Conservation (phyloP, 2,888 invertebrate species). For the Poecilus cupreus region DNA sequence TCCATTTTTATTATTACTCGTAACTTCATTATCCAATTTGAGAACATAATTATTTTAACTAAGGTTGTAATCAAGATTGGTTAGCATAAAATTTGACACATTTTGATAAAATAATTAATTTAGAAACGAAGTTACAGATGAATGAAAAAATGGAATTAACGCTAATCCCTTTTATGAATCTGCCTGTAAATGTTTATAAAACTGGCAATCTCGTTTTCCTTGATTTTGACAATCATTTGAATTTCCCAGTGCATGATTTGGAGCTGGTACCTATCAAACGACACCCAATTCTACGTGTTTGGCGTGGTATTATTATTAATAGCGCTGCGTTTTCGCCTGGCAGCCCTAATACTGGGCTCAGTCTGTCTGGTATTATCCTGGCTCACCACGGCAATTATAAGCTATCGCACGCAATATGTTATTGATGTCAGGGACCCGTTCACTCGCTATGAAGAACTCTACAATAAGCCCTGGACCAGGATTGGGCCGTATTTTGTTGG, state of each 20-base stretch:
- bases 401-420: constrained; percentile 70
- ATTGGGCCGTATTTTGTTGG: constrained; percentile 66
- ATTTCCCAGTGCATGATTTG: constrained; percentile 71
- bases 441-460: constrained; percentile 63
- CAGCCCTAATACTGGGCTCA: constrained; percentile 65
- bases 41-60: too few relatives aligned
- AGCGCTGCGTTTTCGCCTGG: constrained; percentile 68
- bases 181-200: too few relatives aligned
- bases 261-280: constrained; percentile 73
- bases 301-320: constrained; percentile 71
- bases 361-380: constrained; percentile 70
- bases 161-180: too few relatives aligned
- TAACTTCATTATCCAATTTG: too few relatives aligned
- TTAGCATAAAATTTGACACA: too few relatives aligned
- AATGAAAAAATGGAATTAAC: too few relatives aligned
- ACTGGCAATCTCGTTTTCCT: too few relatives aligned
- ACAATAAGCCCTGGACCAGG: constrained; percentile 65
- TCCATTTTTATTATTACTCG: too few relatives aligned
- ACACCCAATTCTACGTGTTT: constrained; percentile 72
- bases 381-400: constrained; percentile 71
- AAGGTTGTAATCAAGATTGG: too few relatives aligned
- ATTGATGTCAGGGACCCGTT: constrained; percentile 61
- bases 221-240: too few relatives aligned
- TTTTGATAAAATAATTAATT: too few relatives aligned
- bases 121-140: too few relatives aligned